These are phyloP conservation scores for Drosophila demipolita DNA, from an alignment of 2,888 invertebrate species.

Conservation along the genomic window DNA sequence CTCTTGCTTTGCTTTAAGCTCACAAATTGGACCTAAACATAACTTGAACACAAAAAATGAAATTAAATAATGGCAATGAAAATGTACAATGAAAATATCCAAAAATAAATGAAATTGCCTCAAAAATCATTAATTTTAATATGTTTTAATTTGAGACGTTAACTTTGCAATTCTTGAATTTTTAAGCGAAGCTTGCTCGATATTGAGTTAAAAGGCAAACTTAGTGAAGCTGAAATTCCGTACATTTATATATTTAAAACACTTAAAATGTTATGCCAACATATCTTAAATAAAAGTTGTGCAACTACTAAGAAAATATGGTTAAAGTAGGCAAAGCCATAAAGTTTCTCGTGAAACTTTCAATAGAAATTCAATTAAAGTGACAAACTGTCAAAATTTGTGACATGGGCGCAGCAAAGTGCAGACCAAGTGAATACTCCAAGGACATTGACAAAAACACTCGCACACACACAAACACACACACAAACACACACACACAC, in stretches of 20 bases:
- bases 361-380: constrained; percentile 74
- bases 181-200: background rate
- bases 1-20: constrained; percentile 46
- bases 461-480: constrained; percentile 3
- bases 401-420: constrained; percentile 65
- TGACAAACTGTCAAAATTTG: constrained; percentile 76
- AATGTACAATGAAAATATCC: constrained; percentile 4
- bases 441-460: constrained; percentile 43
- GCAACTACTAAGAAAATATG: constrained; percentile 10
- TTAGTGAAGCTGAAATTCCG: background rate
- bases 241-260: background rate
- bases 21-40: constrained; percentile 34
- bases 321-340: background rate
- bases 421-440: constrained; percentile 52
- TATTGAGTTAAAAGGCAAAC: background rate
- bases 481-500: constrained; percentile 1
- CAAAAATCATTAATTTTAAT: background rate
- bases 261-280: constrained; percentile 3
- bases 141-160: background rate
- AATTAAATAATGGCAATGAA: constrained; percentile 49
- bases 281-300: constrained; percentile 23
- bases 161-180: background rate
- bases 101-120: constrained; percentile 6
- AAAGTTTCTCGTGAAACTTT: constrained; percentile 30
- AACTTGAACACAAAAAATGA: constrained; percentile 21